A percentile compares a stretch with the other conserved stretches of the same genome.
Evolutionary conservation across 2,113 vertebrate genomes (phyloP).

Genomic region (Tyto alba): DNA sequence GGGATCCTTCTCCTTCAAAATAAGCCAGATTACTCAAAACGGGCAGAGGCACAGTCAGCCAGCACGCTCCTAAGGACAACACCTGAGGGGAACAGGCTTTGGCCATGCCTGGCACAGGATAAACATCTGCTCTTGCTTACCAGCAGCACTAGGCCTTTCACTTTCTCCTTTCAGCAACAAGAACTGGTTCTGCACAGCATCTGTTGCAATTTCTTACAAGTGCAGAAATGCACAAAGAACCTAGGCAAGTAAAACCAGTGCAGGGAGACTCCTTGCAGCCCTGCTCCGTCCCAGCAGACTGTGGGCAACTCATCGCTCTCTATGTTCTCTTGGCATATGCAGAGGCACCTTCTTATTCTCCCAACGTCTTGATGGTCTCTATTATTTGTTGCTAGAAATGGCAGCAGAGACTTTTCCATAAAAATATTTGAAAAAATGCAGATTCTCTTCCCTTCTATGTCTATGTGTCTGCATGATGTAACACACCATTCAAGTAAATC

Average conservation of each 20-base stretch:
- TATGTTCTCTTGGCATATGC: accelerated
- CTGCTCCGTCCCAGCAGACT: not conserved
- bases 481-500: not conserved
- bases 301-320: not conserved
- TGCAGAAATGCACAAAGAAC: not conserved
- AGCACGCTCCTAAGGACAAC: not conserved
- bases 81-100: not conserved
- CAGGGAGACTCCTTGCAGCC: not conserved
- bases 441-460: not conserved
- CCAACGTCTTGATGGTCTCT: accelerated
- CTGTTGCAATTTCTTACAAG: not conserved
- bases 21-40: not conserved
- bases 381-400: not conserved
- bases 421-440: slow-evolving; percentile 13
- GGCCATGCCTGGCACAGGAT: not conserved
- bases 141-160: slow-evolving; percentile 21
- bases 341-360: not conserved
- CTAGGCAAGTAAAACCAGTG: not conserved
- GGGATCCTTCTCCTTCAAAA: not conserved
- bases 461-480: not conserved
- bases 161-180: slow-evolving; percentile 12
- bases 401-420: not conserved
- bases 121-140: slow-evolving; percentile 20
- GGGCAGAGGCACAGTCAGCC: not conserved
- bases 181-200: not conserved